Percentiles rank a stretch among this genome's conserved stretches.
These are phyloP conservation scores for Agrochola circellaris DNA, from an alignment of 2,888 invertebrate genomes.

Conservation along the genomic window DNA sequence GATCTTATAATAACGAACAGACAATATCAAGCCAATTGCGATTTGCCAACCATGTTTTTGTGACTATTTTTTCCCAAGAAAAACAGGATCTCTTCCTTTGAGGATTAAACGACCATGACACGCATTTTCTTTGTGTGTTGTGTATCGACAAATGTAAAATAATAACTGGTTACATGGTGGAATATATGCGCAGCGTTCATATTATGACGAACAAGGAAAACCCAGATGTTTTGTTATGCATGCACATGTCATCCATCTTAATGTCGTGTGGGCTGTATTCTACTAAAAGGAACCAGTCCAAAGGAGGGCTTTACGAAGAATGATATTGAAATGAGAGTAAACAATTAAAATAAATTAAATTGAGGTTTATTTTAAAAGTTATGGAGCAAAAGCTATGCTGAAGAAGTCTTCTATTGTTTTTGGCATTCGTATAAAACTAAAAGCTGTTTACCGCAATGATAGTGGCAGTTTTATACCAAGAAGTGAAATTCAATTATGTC, in stretches of 20 bases:
- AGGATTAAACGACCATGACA: conserved; percentile 33
- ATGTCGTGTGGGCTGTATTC: conserved; percentile 37
- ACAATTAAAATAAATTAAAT: not conserved
- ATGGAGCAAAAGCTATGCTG: not conserved
- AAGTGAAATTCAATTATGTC: not conserved
- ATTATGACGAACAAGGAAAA: conserved; percentile 66
- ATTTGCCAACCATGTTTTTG: conserved; percentile 4
- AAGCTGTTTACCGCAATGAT: not conserved
- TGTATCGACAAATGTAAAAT: conserved; percentile 33
- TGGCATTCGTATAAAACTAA: not conserved
- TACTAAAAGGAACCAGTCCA: conserved; percentile 41
- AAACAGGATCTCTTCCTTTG: conserved; percentile 9
- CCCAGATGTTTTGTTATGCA: conserved; percentile 58
- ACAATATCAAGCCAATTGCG: not conserved
- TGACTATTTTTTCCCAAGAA: not conserved
- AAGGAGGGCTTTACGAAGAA: not conserved
- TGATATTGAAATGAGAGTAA: not conserved
- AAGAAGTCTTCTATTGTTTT: not conserved
- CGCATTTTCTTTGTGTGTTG: conserved; percentile 26
- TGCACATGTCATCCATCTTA: conserved; percentile 41
- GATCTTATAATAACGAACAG: not conserved
- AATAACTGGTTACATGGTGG: conserved; percentile 45
- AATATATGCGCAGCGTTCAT: conserved; percentile 50
- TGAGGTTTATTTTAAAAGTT: not conserved
- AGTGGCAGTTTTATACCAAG: not conserved